These are phyloP conservation scores for Margarornis squamiger DNA, from an alignment of 2,797 vertebrate genomes.

Conservation along the genomic window DNA sequence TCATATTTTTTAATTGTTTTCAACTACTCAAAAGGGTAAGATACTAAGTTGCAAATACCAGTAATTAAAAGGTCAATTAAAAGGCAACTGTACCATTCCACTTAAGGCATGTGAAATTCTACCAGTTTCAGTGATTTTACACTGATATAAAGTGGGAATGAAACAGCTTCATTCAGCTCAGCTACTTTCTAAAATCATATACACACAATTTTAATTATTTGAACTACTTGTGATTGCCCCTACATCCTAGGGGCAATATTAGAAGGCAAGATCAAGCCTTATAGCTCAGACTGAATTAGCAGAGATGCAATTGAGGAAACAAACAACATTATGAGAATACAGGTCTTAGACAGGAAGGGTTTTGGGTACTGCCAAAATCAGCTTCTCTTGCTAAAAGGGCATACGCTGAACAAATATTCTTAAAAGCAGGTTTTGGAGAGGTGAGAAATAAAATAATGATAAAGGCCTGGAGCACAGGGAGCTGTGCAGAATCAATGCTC, in stretches of 20 bases:
- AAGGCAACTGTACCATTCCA: neutral
- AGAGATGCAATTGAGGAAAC: neutral
- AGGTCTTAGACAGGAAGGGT: neutral
- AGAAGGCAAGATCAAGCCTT: neutral
- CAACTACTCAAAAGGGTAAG: neutral
- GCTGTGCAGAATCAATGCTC: neutral
- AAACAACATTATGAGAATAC: neutral
- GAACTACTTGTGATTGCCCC: neutral
- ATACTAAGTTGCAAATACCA: neutral
- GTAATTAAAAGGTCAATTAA: neutral
- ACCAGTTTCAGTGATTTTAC: neutral
- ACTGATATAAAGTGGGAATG: neutral
- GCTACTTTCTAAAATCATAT: neutral
- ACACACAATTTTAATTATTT: neutral
- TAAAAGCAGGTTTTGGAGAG: neutral
- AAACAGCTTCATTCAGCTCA: neutral
- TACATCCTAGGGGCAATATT: neutral
- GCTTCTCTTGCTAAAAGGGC: neutral
- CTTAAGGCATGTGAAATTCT: neutral
- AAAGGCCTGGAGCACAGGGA: neutral
- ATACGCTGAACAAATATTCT: neutral
- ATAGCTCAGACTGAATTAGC: neutral
- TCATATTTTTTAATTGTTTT: neutral
- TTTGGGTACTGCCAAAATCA: neutral
- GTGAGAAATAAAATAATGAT: slow-evolving; percentile 9